Percentiles rank a stretch among this genome's conserved stretches.
Conservation (phyloP, 2,797 vertebrate species). For the Monodelphis domestica region DNA sequence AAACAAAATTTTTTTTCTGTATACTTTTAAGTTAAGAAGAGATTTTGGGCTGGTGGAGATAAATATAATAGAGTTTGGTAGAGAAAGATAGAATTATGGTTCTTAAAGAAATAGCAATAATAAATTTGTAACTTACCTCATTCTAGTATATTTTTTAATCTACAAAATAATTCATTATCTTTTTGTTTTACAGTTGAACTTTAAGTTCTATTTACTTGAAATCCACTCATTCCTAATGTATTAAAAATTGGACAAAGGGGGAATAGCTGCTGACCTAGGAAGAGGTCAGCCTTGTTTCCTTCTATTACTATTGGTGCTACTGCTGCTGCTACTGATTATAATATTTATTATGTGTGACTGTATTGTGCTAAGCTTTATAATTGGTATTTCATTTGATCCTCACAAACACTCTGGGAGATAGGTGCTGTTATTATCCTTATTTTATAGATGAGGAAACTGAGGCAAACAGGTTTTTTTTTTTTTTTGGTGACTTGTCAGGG, state of each 20-base stretch:
- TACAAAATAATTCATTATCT: background rate
- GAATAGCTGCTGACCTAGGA: background rate
- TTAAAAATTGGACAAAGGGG: background rate
- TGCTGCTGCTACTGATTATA: background rate
- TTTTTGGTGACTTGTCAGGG: background rate
- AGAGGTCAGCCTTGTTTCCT: background rate
- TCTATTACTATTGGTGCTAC: background rate
- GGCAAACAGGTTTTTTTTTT: background rate
- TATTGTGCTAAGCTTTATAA: background rate
- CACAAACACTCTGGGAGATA: background rate
- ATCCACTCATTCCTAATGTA: background rate
- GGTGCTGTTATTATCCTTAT: background rate
- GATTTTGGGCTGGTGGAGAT: background rate
- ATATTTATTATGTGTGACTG: background rate
- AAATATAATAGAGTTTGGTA: background rate
- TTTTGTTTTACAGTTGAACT: too few species aligned
- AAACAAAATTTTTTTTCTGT: background rate
- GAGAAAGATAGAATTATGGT: background rate
- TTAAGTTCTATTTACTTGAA: background rate
- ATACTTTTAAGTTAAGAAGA: background rate
- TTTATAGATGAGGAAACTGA: too few species aligned
- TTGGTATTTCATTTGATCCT: background rate
- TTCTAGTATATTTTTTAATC: background rate
- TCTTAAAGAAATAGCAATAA: background rate
- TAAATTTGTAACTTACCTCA: background rate